Percentiles rank a stretch among this genome's conserved stretches.
Conservation (phyloP, 2,888 invertebrate species). For the Halictus quadricinctus region DNA sequence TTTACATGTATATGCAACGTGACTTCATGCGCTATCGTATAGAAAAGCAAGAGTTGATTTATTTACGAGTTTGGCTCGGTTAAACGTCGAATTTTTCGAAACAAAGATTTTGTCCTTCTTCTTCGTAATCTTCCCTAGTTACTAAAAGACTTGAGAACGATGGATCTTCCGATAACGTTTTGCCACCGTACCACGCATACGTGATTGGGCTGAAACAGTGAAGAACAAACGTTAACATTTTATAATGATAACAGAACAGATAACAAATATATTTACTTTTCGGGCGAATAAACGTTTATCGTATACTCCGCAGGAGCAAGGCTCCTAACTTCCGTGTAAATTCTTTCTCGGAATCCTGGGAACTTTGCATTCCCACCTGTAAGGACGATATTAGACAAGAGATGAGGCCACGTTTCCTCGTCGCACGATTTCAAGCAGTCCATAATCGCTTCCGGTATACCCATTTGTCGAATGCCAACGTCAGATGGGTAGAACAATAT, state of each 20-base stretch:
- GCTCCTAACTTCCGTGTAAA: constrained; percentile 90
- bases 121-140: constrained; percentile 94
- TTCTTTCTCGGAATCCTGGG: constrained; percentile 91
- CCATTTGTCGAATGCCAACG: constrained; percentile 95
- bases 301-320: constrained; percentile 90
- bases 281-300: constrained; percentile 88
- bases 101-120: constrained; percentile 88
- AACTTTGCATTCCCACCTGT: constrained; percentile 92
- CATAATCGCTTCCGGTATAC: constrained; percentile 94
- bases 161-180: constrained; percentile 88
- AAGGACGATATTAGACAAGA: constrained; percentile 92
- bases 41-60: neutral
- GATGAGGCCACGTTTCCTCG: constrained; percentile 88
- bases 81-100: constrained; percentile 84
- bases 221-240: neutral
- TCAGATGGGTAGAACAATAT: constrained; percentile 97
- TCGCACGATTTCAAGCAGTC: constrained; percentile 90
- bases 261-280: constrained; percentile 84
- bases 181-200: constrained; percentile 96
- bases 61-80: constrained; percentile 30
- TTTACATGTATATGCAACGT: neutral
- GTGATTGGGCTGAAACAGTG: constrained; percentile 86
- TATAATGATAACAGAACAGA: neutral
- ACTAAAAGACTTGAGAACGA: constrained; percentile 89
- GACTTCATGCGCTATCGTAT: neutral